These are phyloP conservation scores for Parapsyche elsis DNA, from an alignment of 1,140 invertebrate genomes.

Conservation along the genomic window DNA sequence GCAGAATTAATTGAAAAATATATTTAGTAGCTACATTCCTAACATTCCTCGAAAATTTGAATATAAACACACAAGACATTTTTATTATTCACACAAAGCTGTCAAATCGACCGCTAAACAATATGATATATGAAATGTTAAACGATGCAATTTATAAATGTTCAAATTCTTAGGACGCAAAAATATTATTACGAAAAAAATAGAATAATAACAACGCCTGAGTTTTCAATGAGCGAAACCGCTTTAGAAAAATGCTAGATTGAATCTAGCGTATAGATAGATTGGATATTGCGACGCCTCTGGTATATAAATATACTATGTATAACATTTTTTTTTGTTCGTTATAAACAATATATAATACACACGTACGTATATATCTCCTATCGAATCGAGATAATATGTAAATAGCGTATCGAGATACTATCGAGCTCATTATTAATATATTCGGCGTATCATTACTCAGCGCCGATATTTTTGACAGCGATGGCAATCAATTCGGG, in stretches of 20 bases:
- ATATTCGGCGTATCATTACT: constrained; percentile 5
- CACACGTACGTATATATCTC: background rate
- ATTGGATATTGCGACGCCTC: background rate
- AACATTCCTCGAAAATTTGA: too few relatives aligned
- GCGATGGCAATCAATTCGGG: constrained; percentile 13
- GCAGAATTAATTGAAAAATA: too few relatives aligned
- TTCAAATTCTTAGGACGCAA: background rate
- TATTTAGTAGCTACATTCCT: too few relatives aligned
- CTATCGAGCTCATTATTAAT: background rate
- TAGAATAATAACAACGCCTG: background rate
- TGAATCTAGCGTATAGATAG: background rate
- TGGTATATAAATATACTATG: background rate
- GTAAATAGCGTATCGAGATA: constrained; percentile 10
- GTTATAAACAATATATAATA: constrained; percentile 24
- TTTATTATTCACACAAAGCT: background rate
- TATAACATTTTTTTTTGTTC: background rate
- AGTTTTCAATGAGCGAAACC: constrained; percentile 20
- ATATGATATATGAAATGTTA: constrained; percentile 13
- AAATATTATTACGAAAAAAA: too few relatives aligned
- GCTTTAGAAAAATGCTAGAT: constrained; percentile 1
- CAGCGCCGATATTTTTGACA: constrained; percentile 21
- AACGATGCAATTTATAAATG: constrained; percentile 28
- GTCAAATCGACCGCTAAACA: constrained; percentile 20
- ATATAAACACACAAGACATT: background rate
- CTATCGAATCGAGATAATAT: constrained; percentile 5